Evolutionary conservation across 2,797 vertebrate genomes (phyloP).

Genomic region (Pseudotriccus pelzelni): DNA sequence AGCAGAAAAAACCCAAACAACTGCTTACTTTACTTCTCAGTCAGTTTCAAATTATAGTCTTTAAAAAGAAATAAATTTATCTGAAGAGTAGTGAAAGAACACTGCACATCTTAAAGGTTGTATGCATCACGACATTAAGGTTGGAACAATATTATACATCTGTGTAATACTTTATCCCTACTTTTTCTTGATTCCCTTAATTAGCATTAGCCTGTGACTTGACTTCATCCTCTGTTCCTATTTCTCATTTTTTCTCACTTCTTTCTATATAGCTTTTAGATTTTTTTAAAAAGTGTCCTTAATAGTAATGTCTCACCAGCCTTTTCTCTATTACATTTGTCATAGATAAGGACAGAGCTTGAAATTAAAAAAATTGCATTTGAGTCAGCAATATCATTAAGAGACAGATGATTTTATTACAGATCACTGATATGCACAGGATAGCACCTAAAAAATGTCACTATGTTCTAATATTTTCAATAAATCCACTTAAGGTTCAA

Average conservation of each 20-base stretch:
- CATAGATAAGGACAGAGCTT: not conserved
- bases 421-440: not conserved
- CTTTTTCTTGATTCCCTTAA: not conserved
- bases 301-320: not conserved
- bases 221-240: not conserved
- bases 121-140: not conserved
- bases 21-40: not conserved
- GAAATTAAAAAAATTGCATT: not conserved
- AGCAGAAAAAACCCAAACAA: accelerated
- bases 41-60: not conserved
- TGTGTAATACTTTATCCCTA: not conserved
- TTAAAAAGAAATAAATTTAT: not conserved
- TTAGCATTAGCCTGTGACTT: not conserved
- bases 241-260: not conserved
- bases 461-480: not conserved
- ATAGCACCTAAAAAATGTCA: not conserved
- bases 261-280: not conserved
- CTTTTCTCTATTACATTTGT: not conserved
- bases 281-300: not conserved
- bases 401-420: not conserved
- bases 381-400: not conserved
- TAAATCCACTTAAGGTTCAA: not conserved
- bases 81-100: not conserved
- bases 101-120: not conserved
- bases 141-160: not conserved